phyloP scores from a whole-genome alignment of 23 tunicate genomes.

The Trididemnum clinides region DNA sequence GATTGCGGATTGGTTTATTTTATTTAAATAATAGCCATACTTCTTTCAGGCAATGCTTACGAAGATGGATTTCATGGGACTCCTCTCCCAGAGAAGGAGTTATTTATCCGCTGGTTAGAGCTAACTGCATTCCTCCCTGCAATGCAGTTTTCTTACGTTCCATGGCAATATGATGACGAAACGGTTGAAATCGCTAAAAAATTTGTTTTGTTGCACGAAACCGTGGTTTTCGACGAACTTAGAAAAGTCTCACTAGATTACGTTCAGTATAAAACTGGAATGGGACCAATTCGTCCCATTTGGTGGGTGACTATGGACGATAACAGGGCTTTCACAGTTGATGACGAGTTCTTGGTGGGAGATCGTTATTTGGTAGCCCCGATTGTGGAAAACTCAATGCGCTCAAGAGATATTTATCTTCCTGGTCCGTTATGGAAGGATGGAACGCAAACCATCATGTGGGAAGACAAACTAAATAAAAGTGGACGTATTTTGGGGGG shows the following conservation, averaged over 20 bases:
- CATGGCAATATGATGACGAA: constrained; percentile 95
- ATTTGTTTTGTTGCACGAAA: constrained; percentile 70
- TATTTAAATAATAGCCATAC: too few species aligned
- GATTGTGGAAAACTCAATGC: constrained; percentile 58
- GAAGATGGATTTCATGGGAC: constrained; percentile 40
- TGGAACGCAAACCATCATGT: constrained; percentile 38
- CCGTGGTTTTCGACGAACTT: constrained; percentile 61
- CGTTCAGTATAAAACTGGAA: constrained; percentile 36
- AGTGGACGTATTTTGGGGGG: constrained; percentile 52
- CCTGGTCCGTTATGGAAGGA: constrained; percentile 73
- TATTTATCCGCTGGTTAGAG: constrained; percentile 84
- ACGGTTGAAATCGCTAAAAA: constrained; percentile 43
- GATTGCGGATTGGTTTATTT: too few species aligned
- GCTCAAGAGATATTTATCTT: constrained; percentile 76
- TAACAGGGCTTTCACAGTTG: constrained; percentile 42
- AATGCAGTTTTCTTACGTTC: constrained; percentile 86
- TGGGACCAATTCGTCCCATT: constrained; percentile 85
- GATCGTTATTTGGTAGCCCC: constrained; percentile 88
- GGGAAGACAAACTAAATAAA: constrained; percentile 64
- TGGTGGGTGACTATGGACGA: constrained; percentile 81
- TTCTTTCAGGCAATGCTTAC: constrained; percentile 64
- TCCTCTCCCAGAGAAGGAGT: constrained; percentile 71
- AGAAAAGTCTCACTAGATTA: constrained; percentile 38
- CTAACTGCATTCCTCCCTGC: constrained; percentile 75
- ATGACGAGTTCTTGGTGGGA: constrained; percentile 86